phyloP scores from a whole-genome alignment of 2,113 vertebrate genomes.

The Aspidoscelis tigris region DNA sequence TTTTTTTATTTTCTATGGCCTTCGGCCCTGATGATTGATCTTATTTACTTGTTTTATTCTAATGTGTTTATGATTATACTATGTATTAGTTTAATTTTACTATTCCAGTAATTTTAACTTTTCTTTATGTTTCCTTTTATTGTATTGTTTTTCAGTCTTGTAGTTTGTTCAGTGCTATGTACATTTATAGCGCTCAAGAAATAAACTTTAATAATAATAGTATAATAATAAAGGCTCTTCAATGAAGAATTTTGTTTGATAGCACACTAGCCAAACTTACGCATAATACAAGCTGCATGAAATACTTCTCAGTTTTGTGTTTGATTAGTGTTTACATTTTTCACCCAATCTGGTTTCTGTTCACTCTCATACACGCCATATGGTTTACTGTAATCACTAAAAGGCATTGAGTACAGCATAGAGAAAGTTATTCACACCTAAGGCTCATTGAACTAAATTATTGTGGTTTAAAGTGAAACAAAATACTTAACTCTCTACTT shows the following conservation, averaged over 20 bases:
- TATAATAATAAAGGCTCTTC: background rate
- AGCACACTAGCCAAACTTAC: background rate
- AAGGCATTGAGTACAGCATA: background rate
- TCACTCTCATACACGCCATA: background rate
- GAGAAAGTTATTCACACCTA: background rate
- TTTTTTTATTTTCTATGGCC: too few relatives aligned
- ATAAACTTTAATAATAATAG: too few relatives aligned
- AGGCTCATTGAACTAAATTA: background rate
- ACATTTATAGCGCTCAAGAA: too few relatives aligned
- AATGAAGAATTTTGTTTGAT: background rate
- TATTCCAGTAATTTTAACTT: too few relatives aligned
- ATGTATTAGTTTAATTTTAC: too few relatives aligned
- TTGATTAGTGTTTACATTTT: background rate
- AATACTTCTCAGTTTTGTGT: conserved; percentile 9
- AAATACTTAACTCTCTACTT: background rate
- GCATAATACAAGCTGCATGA: background rate
- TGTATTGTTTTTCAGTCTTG: too few relatives aligned
- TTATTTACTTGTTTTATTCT: too few relatives aligned
- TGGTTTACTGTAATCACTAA: background rate
- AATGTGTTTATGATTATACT: too few relatives aligned
- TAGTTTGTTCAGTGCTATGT: too few relatives aligned
- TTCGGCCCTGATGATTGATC: too few relatives aligned
- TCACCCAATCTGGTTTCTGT: background rate
- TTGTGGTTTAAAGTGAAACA: background rate
- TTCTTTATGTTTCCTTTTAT: too few relatives aligned